phyloP scores from a whole-genome alignment of 2,888 invertebrate species.

The Phortica okadai region DNA sequence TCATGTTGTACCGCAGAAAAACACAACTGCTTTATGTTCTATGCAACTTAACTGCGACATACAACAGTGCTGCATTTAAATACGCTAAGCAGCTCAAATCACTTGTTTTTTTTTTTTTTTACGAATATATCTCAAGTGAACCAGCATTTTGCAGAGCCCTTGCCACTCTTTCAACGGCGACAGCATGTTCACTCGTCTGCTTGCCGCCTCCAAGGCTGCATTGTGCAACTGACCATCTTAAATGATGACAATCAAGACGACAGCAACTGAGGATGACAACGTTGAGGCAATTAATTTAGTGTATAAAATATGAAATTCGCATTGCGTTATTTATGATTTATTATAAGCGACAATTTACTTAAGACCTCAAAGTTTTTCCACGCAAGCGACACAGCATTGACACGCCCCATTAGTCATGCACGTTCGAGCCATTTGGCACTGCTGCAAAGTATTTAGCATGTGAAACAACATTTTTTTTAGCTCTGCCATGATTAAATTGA shows the following conservation, averaged over 20 bases:
- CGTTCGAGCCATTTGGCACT: no score
- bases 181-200: no score
- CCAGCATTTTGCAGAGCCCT: no score
- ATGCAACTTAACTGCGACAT: not conserved
- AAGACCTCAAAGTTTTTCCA: not conserved
- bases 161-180: no score
- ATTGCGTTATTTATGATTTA: conserved; percentile 10
- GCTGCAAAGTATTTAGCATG: not conserved
- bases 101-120: not conserved
- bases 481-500: no score
- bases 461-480: not conserved
- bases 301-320: not conserved
- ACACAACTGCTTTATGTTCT: no score
- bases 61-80: not conserved
- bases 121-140: no score
- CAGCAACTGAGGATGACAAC: not conserved
- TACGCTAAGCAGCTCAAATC: no score
- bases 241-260: not conserved
- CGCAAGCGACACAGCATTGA: not conserved
- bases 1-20: not conserved
- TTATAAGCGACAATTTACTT: not conserved
- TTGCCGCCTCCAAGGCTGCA: no score
- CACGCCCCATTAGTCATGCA: conserved; percentile 18
- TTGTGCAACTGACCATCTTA: no score
- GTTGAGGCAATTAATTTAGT: not conserved